Conservation (phyloP, 2,888 invertebrate genomes). For the Machimus rusticus region DNA sequence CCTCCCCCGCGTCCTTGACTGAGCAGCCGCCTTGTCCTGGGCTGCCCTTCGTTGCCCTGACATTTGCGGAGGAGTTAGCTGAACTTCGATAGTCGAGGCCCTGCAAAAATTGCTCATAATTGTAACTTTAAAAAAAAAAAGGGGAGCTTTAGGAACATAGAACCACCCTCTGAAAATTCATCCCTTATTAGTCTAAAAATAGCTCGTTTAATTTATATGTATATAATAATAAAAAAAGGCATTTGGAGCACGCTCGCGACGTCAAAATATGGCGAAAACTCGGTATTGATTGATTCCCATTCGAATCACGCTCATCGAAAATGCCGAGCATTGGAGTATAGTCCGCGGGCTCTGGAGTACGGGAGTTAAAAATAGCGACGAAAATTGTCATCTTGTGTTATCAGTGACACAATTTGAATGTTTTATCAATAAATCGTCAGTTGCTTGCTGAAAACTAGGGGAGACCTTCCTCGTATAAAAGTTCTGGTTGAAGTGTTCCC, state of each 20-base stretch:
- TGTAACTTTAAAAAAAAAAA: not conserved
- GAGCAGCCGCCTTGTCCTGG: not conserved
- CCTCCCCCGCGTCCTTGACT: not conserved
- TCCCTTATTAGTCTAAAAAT: not conserved
- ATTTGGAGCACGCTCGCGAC: not conserved
- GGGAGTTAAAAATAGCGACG: not conserved
- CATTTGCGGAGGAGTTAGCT: not conserved
- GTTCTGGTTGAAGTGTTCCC: not conserved
- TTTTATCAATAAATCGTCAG: slow-evolving; percentile 12
- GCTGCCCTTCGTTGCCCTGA: not conserved
- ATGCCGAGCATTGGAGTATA: not conserved
- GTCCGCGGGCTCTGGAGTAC: not conserved
- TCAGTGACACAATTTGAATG: slow-evolving; percentile 15
- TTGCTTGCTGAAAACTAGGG: not conserved
- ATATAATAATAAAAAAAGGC: not conserved
- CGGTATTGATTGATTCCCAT: not conserved
- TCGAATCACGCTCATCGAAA: not conserved
- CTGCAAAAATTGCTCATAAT: not conserved
- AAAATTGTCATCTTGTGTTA: not conserved
- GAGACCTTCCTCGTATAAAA: not conserved
- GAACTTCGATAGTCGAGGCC: not conserved
- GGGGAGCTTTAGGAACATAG: not conserved
- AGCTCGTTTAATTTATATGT: not conserved
- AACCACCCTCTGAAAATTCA: not conserved
- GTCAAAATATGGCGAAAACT: not conserved